Evolutionary conservation across 1,140 invertebrate genomes (phyloP).

Genomic region (Zaprionus capensis): DNA sequence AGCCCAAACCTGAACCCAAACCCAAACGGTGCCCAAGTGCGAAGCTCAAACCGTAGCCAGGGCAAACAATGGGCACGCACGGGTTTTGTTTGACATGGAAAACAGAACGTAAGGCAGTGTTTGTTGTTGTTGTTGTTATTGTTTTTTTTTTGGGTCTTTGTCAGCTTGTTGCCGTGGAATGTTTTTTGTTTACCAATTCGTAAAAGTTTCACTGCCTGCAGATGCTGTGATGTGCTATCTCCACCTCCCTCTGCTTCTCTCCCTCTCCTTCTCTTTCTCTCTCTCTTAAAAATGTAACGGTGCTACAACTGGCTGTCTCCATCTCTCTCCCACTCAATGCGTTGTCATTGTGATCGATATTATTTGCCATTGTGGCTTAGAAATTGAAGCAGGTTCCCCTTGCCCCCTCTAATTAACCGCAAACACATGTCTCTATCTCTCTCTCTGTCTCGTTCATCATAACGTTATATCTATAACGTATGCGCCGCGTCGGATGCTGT

Average conservation of each 20-base stretch:
- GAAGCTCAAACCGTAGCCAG: not conserved
- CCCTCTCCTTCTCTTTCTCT: not conserved
- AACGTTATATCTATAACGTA: slow-evolving; percentile 20
- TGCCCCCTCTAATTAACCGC: slow-evolving; percentile 66
- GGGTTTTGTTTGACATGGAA: slow-evolving; percentile 44
- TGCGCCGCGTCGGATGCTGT: slow-evolving; percentile 57
- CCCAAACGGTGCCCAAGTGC: not conserved
- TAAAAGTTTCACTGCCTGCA: slow-evolving; percentile 66
- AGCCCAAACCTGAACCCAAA: slow-evolving; percentile 16
- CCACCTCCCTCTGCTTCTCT: not conserved
- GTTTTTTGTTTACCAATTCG: slow-evolving; percentile 56
- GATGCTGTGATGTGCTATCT: slow-evolving; percentile 36
- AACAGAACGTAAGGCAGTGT: slow-evolving; percentile 39
- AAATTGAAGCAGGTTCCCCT: slow-evolving; percentile 51
- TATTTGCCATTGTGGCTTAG: slow-evolving; percentile 80
- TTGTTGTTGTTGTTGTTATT: not conserved
- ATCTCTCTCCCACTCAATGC: not conserved
- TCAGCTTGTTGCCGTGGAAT: slow-evolving; percentile 48
- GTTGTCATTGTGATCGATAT: slow-evolving; percentile 76
- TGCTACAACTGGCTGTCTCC: slow-evolving; percentile 28
- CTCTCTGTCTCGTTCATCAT: slow-evolving; percentile 10
- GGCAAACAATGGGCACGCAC: slow-evolving; percentile 61
- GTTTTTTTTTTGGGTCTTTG: slow-evolving; percentile 18
- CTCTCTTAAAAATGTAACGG: slow-evolving; percentile 69
- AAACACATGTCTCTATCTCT: slow-evolving; percentile 60